Conservation (phyloP, 2,888 invertebrate genomes). For the Eupithecia dodoneata region DNA sequence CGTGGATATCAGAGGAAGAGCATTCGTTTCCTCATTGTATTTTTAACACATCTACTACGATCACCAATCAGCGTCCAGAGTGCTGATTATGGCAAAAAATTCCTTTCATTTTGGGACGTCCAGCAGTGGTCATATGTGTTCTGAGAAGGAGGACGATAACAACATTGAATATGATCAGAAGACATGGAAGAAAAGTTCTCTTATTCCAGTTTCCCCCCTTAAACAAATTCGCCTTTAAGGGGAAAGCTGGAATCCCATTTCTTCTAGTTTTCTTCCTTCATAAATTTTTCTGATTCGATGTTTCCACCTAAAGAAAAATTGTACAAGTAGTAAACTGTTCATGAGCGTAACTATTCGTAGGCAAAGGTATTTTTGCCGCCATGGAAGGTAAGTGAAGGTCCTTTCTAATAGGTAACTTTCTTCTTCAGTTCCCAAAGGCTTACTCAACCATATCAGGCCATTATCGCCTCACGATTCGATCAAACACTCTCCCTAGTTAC, state of each 20-base stretch:
- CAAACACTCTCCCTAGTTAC: slow-evolving; percentile 4
- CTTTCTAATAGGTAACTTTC: not conserved
- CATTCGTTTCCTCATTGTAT: not conserved
- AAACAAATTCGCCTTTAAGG: no score
- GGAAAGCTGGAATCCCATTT: no score
- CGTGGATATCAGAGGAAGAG: not conserved
- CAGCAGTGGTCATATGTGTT: not conserved
- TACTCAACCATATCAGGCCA: not conserved
- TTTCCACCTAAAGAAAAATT: no score
- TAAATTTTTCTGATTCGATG: no score
- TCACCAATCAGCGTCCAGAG: not conserved
- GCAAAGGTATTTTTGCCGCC: not conserved
- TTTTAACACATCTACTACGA: not conserved
- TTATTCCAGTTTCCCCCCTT: no score
- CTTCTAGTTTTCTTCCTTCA: no score
- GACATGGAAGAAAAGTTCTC: no score
- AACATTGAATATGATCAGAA: not conserved
- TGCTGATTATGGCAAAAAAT: not conserved
- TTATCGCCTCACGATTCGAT: not conserved
- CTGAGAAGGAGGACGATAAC: not conserved
- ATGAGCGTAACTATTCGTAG: not conserved
- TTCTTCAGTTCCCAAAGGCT: not conserved
- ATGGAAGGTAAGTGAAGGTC: not conserved
- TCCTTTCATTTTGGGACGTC: not conserved
- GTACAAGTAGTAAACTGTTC: no score